phyloP scores from a whole-genome alignment of 2,888 invertebrate genomes.

The Perizoma affinitatum region DNA sequence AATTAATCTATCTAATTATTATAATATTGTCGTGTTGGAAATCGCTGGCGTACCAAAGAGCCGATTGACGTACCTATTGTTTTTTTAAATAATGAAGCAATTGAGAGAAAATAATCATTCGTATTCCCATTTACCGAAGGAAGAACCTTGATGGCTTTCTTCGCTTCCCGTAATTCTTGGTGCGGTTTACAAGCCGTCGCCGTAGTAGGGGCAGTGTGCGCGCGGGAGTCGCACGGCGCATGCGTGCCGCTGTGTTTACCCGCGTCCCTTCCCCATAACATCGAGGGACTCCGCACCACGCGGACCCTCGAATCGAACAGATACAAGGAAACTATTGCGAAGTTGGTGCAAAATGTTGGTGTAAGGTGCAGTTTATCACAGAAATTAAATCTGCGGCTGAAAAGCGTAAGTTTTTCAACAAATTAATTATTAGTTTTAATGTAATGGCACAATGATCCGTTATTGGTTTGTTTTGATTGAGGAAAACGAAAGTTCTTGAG shows the following conservation, averaged over 20 bases:
- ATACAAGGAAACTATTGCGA: not conserved
- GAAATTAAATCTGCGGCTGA: not conserved
- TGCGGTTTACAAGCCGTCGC: not conserved
- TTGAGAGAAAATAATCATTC: too few relatives aligned
- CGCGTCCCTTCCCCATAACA: not conserved
- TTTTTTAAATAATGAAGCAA: too few relatives aligned
- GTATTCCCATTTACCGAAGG: too few relatives aligned
- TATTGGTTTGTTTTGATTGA: slow-evolving; percentile 6
- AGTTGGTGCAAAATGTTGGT: slow-evolving; percentile 5
- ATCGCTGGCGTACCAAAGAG: too few relatives aligned
- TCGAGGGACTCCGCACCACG: slow-evolving; percentile 2
- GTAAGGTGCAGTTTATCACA: slow-evolving; percentile 1
- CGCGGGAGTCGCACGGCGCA: slow-evolving; percentile 15
- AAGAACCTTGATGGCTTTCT: too few relatives aligned
- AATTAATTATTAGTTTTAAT: too few relatives aligned
- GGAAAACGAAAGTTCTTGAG: not conserved
- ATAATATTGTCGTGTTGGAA: too few relatives aligned
- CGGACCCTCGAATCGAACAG: not conserved
- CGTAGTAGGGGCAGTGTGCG: slow-evolving; percentile 6
- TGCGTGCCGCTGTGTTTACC: slow-evolving; percentile 5
- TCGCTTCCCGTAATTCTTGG: too few relatives aligned
- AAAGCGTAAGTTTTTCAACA: not conserved
- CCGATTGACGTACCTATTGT: too few relatives aligned
- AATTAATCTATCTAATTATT: too few relatives aligned
- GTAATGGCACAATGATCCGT: too few relatives aligned